A percentile compares a stretch with the other conserved stretches of the same genome.
These are phyloP conservation scores for Zaprionus obscuricornis DNA, from an alignment of 2,888 invertebrate species.

Conservation along the genomic window DNA sequence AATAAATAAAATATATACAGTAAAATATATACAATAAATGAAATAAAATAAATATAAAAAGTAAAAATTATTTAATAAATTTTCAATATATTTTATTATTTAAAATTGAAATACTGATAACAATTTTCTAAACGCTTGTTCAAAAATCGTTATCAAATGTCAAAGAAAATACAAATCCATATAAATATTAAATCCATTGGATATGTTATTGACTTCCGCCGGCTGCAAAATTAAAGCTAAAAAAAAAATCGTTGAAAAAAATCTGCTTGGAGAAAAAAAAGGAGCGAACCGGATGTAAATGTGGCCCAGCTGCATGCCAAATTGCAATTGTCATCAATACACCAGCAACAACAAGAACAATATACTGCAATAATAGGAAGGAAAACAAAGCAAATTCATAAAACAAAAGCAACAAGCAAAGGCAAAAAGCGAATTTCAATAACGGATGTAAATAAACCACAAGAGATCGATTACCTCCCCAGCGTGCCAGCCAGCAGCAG, in stretches of 20 bases:
- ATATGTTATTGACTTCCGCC: conserved; percentile 61
- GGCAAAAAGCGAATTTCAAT: conserved; percentile 72
- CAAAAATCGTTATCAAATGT: conserved; percentile 1
- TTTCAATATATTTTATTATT: too few species aligned
- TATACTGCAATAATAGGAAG: conserved; percentile 24
- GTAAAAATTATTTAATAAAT: too few species aligned
- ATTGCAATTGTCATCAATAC: conserved; percentile 74
- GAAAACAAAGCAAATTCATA: conserved; percentile 68
- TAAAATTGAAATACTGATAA: too few species aligned
- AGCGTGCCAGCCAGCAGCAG: conserved; percentile 47
- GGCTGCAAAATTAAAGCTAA: conserved; percentile 42
- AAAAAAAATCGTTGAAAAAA: conserved; percentile 55
- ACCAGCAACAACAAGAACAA: conserved; percentile 32
- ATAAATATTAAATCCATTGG: conserved; percentile 45
- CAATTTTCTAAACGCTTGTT: too few species aligned
- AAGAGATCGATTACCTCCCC: conserved; percentile 81
- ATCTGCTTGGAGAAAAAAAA: conserved; percentile 50
- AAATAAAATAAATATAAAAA: too few species aligned
- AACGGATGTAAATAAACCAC: conserved; percentile 83
- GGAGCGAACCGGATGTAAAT: conserved; percentile 74
- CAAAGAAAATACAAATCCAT: conserved; percentile 19
- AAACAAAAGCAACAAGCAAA: conserved; percentile 60
- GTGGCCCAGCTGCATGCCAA: conserved; percentile 72
- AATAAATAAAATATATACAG: too few species aligned
- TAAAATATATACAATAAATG: too few species aligned